Base-by-base conservation (phyloP, 2,113 vertebrate genomes). In the Corydoras sp. region DNA sequence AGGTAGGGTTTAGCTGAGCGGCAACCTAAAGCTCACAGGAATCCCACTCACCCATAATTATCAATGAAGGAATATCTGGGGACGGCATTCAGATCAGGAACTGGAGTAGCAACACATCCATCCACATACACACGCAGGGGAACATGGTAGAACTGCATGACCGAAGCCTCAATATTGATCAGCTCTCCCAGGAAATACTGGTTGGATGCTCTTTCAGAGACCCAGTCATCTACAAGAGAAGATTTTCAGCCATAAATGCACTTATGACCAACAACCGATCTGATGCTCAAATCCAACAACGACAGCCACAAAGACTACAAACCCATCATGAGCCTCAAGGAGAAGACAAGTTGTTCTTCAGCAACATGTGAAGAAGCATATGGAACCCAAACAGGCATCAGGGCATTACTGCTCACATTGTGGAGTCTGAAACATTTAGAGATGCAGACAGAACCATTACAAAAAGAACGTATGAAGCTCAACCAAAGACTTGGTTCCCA, bases 281-380 rank as follows among this genome's bases (percentile, higher is more conserved):
- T n/a, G n/a, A n/a, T n/a, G n/a, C n/a, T n/a, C n/a, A n/a, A n/a
- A n/a, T n/a, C n/a, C n/a, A n/a, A n/a, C n/a, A n/a, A n/a, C n/a
- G 18, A 24, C 18, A 24, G 18, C 2, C 18, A 24, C 18, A 24
- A 24, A 24, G 18, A 24, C 29, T 64, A 68, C 51, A 2, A 65
- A 73, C 70, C 70, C 7, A 58, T 49, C 88, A 87, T 82, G 79
- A 90, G 81, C 9, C 62, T 78, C 65, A 89, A 74, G 35, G 86
- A 85, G 82, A 89, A 88, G 53, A 49, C 68, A 48, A 84, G 74
- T 61, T 32, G 51, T 48, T 84, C 78, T 3, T 82, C 74, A 0
- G 73, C 68, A 0, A 71, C 14, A 64, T 55, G 0, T 6, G 53
- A 12, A 18, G 76, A 63, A 24, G 66, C 51, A 4, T 76, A 68